A percentile compares a stretch with the other conserved stretches of the same genome.
These are phyloP conservation scores for Oegoconia quadripuncta DNA, from an alignment of 2,888 invertebrate genomes.

Conservation along the genomic window DNA sequence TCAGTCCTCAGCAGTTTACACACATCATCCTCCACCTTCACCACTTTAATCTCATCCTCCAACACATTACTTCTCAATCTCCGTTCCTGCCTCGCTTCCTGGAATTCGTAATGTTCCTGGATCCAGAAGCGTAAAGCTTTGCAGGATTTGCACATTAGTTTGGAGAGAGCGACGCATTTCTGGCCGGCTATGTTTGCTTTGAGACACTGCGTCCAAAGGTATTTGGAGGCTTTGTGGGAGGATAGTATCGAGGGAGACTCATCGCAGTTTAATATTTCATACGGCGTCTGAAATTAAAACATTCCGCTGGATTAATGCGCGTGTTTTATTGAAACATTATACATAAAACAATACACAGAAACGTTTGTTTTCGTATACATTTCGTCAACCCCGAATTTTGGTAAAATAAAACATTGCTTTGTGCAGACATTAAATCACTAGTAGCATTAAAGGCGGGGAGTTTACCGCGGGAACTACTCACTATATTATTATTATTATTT, in stretches of 20 bases:
- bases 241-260: constrained; percentile 31
- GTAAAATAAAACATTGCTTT: too few relatives aligned
- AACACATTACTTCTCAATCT: too few relatives aligned
- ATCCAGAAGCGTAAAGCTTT: constrained; percentile 56
- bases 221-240: constrained; percentile 51
- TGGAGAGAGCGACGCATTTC: constrained; percentile 58
- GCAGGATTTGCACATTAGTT: constrained; percentile 46
- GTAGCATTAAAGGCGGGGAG: too few relatives aligned
- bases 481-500: too few relatives aligned
- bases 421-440: too few relatives aligned
- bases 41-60: constrained; percentile 23
- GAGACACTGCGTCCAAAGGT: constrained; percentile 47
- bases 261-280: constrained; percentile 41
- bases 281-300: constrained; percentile 53
- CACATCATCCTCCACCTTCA: constrained; percentile 47
- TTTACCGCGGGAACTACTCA: too few relatives aligned
- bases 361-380: too few relatives aligned
- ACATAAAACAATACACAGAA: too few relatives aligned
- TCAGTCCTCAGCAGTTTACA: constrained; percentile 53
- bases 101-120: constrained; percentile 50
- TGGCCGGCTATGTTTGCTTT: constrained; percentile 60
- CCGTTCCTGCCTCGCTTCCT: too few relatives aligned
- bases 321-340: too few relatives aligned
- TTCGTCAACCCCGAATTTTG: too few relatives aligned
- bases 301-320: too few relatives aligned